Evolutionary conservation across 1,140 invertebrate species (phyloP), one percentile per base, ranked within the genome.

Genomic region (Drosophila kurseongensis): DNA sequence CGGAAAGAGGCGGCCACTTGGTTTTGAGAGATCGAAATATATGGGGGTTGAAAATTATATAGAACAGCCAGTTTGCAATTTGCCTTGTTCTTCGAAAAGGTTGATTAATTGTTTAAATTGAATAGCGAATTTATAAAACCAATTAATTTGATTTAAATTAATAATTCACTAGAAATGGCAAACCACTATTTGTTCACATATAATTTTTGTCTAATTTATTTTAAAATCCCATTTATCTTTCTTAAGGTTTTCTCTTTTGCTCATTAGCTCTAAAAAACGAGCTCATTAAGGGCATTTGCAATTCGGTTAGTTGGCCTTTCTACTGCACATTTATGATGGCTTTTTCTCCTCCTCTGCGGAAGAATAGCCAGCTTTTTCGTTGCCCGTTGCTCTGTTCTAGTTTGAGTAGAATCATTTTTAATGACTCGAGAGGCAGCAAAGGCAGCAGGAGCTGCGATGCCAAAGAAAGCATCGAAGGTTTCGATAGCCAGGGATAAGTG

Each of bases 341-440:
- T 12, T 55, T 48, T 63, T 61, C 57, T 44, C 54, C 38, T 29
- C 13, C 42, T 40, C 13, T 42, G 18, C 47, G 14, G 14, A 29
- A 14, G 9, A 36, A 23, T 32, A 29, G 32, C 60, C 65, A 55
- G 57, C 58, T 42, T 36, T 72, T 65, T 44, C 59, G 61, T 48
- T 65, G 76, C 14, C 68, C 61, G 59, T 45, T 69, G 55, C 44
- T 61, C 62, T 86, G 82, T 86, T 88, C 83, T 79, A 86, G 83
- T 83, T 86, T 76, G 83, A 86, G 84, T 47, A 72, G 75, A 88
- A 86, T 86, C 83, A 73, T 83, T 82, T 86, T 88, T 86, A 86
- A 86, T 86, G 83, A 86, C 79, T 83, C 60, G 45, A 81, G 59
- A 65, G 72, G 65, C 72, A 75, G 55, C 42, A 57, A 59, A 40